Base-by-base conservation (phyloP, 2,888 invertebrate genomes). In the Belgica antarctica region DNA sequence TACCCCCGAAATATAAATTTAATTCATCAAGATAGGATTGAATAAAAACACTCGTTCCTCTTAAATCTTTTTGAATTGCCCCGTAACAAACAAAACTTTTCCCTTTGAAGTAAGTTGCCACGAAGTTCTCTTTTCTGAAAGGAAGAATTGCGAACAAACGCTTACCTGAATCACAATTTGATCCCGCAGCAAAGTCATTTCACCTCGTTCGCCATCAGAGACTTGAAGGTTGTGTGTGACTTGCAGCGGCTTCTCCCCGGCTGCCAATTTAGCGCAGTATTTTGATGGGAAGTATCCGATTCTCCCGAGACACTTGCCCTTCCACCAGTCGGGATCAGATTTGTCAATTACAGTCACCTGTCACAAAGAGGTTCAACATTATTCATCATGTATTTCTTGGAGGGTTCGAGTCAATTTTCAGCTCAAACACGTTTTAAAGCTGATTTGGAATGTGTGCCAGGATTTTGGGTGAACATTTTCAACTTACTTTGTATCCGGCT, bases 271-370 rank as follows among this genome's bases (percentile, higher is more conserved):
- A 71, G 93, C 92, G 74, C 96, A 95, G 77, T 96, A 96, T 76
- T 94, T 94, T 25, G 95, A 94, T 2, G 96, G 96, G 77, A 96
- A 96, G 81, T 90, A 96, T 10, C 96, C 96, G 63, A 90, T 86
- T 75, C 90, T 87, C 27, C 96, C 95, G 72, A 94, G 83, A 76
- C 93, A 93, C 79, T 94, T 95, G 61, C 96, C 96, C 82, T 94
- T 94, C 96, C 96, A 96, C 96, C 96, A 96, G 77, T 96, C 95
- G 10, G 92, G 90, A 80, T 96, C 96, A 0, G 94, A 89, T 59
- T 93, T 94, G 78, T 96, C 96, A 74, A 94, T 92, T 71, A 96
- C 94, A 10, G 92, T 94, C 69, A 96, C 91, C 80, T 22, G 5
- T 31, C 10, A 31, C 4, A n/a, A 41, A 24, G 52, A 19, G 24